phyloP scores from a whole-genome alignment of 2,888 invertebrate genomes.

The Campoplex capitator region DNA sequence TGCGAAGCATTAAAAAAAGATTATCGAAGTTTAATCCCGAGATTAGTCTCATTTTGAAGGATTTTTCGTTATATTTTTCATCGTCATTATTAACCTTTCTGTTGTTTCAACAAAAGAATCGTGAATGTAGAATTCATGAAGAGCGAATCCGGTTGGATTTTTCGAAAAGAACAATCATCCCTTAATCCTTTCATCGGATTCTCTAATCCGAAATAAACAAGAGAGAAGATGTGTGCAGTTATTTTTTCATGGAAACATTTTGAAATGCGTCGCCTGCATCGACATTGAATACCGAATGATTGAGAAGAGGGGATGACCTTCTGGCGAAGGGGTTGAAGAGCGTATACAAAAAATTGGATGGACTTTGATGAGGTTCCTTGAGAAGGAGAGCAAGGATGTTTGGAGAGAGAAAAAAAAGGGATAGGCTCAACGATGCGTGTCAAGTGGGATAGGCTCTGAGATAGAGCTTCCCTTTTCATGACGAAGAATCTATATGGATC shows the following conservation, averaged over 20 bases:
- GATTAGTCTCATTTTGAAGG: background rate
- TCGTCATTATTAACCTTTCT: background rate
- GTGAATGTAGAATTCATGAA: background rate
- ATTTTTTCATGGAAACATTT: background rate
- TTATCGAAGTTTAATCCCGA: background rate
- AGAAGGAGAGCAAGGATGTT: conserved; percentile 8
- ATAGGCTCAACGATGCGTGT: conserved; percentile 4
- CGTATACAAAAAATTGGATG: background rate
- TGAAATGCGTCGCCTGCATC: background rate
- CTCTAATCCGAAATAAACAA: background rate
- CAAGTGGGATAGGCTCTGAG: conserved; percentile 17
- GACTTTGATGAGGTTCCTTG: conserved; percentile 2
- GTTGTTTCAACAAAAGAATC: background rate
- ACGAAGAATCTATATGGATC: conserved; percentile 1
- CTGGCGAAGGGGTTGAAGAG: background rate
- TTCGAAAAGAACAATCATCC: background rate
- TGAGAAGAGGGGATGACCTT: background rate
- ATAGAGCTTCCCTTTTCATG: conserved; percentile 8
- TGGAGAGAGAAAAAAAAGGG: conserved; percentile 1
- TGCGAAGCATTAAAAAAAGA: background rate
- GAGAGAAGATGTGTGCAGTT: background rate
- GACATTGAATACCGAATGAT: background rate
- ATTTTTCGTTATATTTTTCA: background rate
- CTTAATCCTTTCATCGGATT: background rate
- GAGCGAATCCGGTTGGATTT: background rate